phyloP scores from a whole-genome alignment of 2,888 invertebrate genomes.

The Lasioglossum zephyrum region DNA sequence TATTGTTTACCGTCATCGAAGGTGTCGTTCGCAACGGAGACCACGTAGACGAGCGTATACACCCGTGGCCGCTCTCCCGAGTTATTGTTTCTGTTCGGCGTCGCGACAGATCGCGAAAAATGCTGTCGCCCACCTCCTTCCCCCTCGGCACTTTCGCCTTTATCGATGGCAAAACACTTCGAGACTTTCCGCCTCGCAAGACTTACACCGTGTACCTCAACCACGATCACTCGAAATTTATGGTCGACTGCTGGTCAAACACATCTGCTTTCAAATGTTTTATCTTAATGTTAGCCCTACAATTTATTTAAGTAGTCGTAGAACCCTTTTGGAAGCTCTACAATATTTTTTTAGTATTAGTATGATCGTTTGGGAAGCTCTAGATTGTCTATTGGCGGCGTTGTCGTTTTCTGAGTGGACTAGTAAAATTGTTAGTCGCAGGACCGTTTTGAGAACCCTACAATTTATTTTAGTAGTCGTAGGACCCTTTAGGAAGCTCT shows the following conservation, averaged over 20 bases:
- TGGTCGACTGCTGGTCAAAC: neutral
- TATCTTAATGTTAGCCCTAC: neutral
- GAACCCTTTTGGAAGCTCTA: no score
- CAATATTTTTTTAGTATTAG: no score
- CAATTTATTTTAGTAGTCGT: no score
- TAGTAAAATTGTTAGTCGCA: no score
- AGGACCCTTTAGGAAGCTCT: no score
- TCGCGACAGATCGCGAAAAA: conserved; percentile 9
- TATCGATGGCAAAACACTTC: neutral
- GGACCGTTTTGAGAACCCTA: no score
- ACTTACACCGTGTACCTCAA: neutral
- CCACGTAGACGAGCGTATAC: conserved; percentile 15
- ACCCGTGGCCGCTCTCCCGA: neutral
- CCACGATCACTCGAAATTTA: neutral
- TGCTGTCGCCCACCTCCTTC: neutral
- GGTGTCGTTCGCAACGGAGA: conserved; percentile 28
- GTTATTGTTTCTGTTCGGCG: conserved; percentile 16
- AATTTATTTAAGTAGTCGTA: no score
- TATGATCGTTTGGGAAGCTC: no score
- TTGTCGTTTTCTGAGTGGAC: no score
- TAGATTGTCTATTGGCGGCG: no score
- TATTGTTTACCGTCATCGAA: conserved; percentile 46
- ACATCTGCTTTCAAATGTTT: neutral
- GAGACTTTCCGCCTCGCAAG: neutral
- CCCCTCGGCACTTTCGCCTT: neutral